Evolutionary conservation across 2,888 invertebrate genomes (phyloP).

Genomic region (Pammene aurita): DNA sequence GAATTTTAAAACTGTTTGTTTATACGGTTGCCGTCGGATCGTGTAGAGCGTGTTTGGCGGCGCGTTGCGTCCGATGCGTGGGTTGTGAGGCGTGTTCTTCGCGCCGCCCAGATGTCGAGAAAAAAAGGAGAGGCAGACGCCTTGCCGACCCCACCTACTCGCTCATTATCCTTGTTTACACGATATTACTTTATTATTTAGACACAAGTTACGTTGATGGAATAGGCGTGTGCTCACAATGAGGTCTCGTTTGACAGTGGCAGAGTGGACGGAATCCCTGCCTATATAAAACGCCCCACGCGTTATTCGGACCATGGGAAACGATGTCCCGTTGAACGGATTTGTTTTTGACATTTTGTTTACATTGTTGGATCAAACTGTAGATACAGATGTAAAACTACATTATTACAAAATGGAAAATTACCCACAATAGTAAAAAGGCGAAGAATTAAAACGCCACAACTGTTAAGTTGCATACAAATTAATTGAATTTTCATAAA

Average conservation of each 20-base stretch:
- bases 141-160: conserved; percentile 76
- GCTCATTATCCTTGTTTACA: conserved; percentile 79
- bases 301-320: conserved; percentile 70
- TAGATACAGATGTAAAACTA: not conserved
- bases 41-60: conserved; percentile 65
- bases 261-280: conserved; percentile 71
- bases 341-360: conserved; percentile 29
- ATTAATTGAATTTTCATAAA: not conserved
- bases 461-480: not conserved
- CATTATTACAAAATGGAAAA: not conserved
- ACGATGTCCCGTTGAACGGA: conserved; percentile 52
- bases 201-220: conserved; percentile 63
- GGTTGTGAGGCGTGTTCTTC: conserved; percentile 74
- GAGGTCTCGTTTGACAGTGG: conserved; percentile 79
- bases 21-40: conserved; percentile 71
- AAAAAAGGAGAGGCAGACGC: conserved; percentile 74
- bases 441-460: not conserved
- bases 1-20: conserved; percentile 50
- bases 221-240: conserved; percentile 74
- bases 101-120: conserved; percentile 77
- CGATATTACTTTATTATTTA: conserved; percentile 76
- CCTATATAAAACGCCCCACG: conserved; percentile 80
- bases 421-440: not conserved
- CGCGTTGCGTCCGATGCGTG: conserved; percentile 73
- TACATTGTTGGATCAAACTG: conserved; percentile 1